phyloP scores from a whole-genome alignment of 2,113 vertebrate genomes.

The Osmerus mordax region DNA sequence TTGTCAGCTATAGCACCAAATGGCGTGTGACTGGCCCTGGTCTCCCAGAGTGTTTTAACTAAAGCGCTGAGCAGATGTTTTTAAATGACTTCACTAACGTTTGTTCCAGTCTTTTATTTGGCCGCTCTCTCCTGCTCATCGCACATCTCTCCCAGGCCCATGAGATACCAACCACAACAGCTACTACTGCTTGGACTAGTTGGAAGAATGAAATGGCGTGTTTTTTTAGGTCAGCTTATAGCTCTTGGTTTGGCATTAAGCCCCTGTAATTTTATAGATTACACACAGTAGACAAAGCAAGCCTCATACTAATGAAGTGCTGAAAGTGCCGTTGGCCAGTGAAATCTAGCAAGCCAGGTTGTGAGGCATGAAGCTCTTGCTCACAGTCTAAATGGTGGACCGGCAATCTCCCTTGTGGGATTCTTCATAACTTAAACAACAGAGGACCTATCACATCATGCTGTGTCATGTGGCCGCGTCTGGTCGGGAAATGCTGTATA shows the following conservation, averaged over 20 bases:
- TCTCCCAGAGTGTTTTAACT: constrained; percentile 56
- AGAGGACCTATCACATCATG: constrained; percentile 17
- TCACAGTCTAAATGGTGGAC: constrained; percentile 19
- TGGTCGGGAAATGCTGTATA: no score
- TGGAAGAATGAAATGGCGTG: constrained; percentile 7
- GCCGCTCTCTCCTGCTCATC: constrained; percentile 21
- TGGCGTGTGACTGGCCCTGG: constrained; percentile 57
- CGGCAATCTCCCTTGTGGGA: constrained; percentile 8
- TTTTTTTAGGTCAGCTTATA: constrained; percentile 47
- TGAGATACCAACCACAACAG: background rate
- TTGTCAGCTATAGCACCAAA: constrained; percentile 59
- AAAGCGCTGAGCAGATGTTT: constrained; percentile 72
- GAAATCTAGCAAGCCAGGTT: background rate
- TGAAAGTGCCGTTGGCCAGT: constrained; percentile 7
- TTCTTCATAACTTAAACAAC: background rate
- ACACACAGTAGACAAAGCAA: constrained; percentile 20
- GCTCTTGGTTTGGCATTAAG: constrained; percentile 41
- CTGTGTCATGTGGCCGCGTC: no score
- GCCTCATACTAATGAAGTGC: constrained; percentile 31
- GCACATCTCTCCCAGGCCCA: constrained; percentile 11
- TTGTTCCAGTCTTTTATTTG: constrained; percentile 54
- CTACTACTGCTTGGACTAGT: background rate
- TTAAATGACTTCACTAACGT: constrained; percentile 57
- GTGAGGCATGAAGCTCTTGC: no score
- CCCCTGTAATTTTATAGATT: constrained; percentile 25